Evolutionary conservation across 2,113 vertebrate genomes (phyloP).

Genomic region (Neopipo cinnamomea): DNA sequence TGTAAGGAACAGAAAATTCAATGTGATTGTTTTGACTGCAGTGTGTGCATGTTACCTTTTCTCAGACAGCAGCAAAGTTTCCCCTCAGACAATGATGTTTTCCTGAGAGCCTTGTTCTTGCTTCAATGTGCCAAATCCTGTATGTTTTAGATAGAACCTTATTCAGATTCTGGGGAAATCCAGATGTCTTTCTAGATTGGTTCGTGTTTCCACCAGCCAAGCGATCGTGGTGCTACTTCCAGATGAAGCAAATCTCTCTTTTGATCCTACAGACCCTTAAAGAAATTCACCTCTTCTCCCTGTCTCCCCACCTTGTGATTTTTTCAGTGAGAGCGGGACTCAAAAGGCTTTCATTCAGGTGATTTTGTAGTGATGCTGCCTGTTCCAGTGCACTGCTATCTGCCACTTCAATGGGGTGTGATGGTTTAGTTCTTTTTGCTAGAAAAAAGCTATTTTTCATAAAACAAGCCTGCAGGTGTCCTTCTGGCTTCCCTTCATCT

Average conservation of each 20-base stretch:
- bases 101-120: not conserved
- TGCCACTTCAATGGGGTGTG: not conserved
- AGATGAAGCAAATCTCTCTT: not conserved
- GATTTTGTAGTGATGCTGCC: not conserved
- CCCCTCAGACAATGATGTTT: not conserved
- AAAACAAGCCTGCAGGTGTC: not conserved
- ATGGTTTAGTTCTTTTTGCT: not conserved
- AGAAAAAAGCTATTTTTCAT: not conserved
- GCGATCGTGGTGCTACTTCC: accelerated
- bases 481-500: not conserved
- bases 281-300: not conserved
- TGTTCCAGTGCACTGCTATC: not conserved
- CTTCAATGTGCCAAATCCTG: not conserved
- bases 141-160: not conserved
- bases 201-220: not conserved
- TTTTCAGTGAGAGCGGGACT: not conserved
- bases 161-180: not conserved
- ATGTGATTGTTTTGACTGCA: not conserved
- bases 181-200: not conserved
- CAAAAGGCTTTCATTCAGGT: not conserved
- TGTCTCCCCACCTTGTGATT: not conserved
- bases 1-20: not conserved
- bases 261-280: not conserved
- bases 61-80: not conserved
- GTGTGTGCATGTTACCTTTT: accelerated